Percentiles rank a stretch among this genome's conserved stretches.
Conservation (phyloP, 2,113 vertebrate species). For the Indicator maculatus region DNA sequence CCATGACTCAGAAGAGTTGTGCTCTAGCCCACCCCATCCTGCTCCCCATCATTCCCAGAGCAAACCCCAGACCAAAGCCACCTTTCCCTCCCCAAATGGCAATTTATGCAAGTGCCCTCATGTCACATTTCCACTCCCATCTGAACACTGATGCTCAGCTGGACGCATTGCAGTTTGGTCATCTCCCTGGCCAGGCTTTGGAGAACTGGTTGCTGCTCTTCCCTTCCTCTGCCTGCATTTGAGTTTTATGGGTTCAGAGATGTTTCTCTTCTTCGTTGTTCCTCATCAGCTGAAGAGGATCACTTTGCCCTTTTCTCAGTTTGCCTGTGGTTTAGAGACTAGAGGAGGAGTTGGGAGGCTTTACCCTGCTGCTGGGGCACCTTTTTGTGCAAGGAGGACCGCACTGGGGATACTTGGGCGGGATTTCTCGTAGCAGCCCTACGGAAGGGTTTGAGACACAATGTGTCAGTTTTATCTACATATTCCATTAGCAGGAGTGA, state of each 20-base stretch:
- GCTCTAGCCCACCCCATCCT: background rate
- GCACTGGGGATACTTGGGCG: background rate
- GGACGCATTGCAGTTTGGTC: background rate
- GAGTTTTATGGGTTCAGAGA: background rate
- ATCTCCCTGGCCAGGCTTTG: background rate
- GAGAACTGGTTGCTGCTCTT: background rate
- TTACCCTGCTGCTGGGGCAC: background rate
- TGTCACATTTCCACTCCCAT: constrained; percentile 10
- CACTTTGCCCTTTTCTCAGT: background rate
- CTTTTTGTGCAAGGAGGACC: background rate
- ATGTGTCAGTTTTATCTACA: background rate
- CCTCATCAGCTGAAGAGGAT: background rate
- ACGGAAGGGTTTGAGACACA: background rate
- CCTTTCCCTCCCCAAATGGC: background rate
- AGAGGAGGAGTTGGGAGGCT: background rate
- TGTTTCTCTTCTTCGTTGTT: background rate
- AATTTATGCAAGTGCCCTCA: fast-evolving
- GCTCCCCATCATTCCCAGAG: background rate
- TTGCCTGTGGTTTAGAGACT: background rate
- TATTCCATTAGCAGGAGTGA: background rate
- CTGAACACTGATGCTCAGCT: background rate
- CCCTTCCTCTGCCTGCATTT: background rate
- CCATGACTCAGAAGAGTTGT: too few species aligned
- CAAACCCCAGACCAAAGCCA: background rate
- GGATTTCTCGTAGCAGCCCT: background rate